Base-by-base conservation (phyloP, 2,888 invertebrate species). In the Yponomeuta evonymella region DNA sequence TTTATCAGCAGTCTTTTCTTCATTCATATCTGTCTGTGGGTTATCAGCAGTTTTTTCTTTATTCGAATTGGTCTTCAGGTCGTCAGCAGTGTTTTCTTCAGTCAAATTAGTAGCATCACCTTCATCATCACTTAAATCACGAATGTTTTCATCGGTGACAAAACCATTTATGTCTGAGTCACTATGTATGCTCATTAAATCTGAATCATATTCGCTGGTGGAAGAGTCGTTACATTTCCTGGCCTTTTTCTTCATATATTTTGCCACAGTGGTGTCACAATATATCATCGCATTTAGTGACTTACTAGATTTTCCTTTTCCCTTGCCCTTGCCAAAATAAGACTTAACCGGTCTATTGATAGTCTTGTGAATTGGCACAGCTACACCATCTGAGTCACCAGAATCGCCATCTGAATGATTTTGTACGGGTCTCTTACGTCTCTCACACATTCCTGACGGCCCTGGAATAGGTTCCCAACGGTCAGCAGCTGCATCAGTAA, bases 171-270 rank as follows among this genome's bases (percentile, higher is more conserved):
- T 66, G 33, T 66, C 66, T 30, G 66, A 30, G 66, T 66, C 66
- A 66, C 66, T 66, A 33, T 66, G 66, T 66, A 66, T 66, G 33
- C 66, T 66, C 66, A 66, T 66, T 66, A 66, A 66, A 66, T 66
- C 30, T 33, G 66, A 66, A 66, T 66, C 66, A 66, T 15, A 66
- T 33, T 66, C 66, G 66, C 66, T 66, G 66, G 66, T 66, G 66
- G 33, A 66, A 66, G 66, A 66, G 66, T 66, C 66, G 30, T 11
- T 33, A 66, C 66, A 66, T 66, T 66, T 66, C 66, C 66, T 66
- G 66, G 66, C 66, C 66, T 66, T 36, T 66, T 66, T 66, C 66
- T 66, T 66, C 11, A 66, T 66, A 66, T 33, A 66, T 33, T 66
- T 66, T 66, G 33, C 66, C 36, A 66, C 66, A 33, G 66, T 66